These are phyloP conservation scores for Astropecten irregularis DNA, from an alignment of 53 echinoderm and acorn worm species.

Conservation along the genomic window DNA sequence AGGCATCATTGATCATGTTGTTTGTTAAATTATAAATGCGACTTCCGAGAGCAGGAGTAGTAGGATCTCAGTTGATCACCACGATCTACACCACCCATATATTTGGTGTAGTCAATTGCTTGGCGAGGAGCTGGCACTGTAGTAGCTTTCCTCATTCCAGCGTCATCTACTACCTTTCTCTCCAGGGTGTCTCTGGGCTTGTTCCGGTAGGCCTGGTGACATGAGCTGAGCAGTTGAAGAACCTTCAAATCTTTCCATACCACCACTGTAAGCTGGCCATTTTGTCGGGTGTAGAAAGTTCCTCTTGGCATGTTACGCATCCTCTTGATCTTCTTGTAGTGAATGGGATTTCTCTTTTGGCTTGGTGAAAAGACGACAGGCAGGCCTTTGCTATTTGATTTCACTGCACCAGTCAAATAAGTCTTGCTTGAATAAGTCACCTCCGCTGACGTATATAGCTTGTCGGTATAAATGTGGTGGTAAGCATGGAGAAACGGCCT, in stretches of 20 bases:
- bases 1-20: too few relatives aligned
- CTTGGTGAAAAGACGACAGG: background rate
- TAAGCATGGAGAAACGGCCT: background rate
- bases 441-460: conserved; percentile 18
- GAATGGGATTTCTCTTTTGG: background rate
- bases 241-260: conserved; percentile 30
- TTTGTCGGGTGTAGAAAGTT: conserved; percentile 17
- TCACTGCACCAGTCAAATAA: conserved; percentile 45
- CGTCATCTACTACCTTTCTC: conserved; percentile 15
- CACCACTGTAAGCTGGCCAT: conserved; percentile 8
- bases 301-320: conserved; percentile 6
- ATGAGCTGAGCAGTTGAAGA: conserved; percentile 45
- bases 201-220: conserved; percentile 48
- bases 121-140: conserved; percentile 3
- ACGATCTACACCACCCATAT: too few relatives aligned
- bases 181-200: conserved; percentile 38
- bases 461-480: conserved; percentile 35
- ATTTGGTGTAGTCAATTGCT: conserved; percentile 34
- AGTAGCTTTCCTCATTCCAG: background rate
- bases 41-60: conserved; percentile 43
- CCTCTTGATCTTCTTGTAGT: conserved; percentile 25
- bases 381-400: conserved; percentile 25
- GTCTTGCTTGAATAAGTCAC: background rate
- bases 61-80: conserved; percentile 47
- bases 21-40: too few relatives aligned